These are phyloP conservation scores for Anser cygnoides DNA, from an alignment of 2,113 vertebrate genomes.

Conservation along the genomic window DNA sequence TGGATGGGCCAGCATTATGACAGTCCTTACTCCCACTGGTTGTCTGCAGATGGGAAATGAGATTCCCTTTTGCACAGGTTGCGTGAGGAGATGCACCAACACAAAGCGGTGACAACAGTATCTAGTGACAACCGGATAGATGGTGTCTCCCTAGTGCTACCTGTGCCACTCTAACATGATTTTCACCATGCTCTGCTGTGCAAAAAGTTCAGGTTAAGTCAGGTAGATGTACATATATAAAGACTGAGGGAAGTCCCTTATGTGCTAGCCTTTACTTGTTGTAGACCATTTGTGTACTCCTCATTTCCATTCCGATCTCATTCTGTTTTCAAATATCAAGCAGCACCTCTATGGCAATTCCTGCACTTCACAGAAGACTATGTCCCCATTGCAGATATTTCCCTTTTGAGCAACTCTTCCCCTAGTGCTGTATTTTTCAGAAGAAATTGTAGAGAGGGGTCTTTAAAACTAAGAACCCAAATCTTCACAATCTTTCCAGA, in stretches of 20 bases:
- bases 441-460: background rate
- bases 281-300: background rate
- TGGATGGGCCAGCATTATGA: background rate
- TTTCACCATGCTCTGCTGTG: background rate
- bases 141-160: background rate
- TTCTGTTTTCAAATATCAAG: background rate
- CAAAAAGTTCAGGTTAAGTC: background rate
- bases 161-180: background rate
- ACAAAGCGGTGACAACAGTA: background rate
- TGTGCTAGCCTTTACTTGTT: rapidly evolving
- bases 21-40: background rate
- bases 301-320: background rate
- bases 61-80: background rate
- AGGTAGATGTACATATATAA: background rate
- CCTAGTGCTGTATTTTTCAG: no score
- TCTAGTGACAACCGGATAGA: no score
- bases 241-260: background rate
- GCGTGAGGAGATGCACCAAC: background rate
- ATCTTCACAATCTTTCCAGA: background rate
- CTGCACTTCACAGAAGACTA: background rate
- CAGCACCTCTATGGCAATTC: background rate
- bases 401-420: background rate
- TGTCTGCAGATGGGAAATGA: background rate
- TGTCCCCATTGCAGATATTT: background rate
- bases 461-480: background rate